Conservation (phyloP, 2,888 invertebrate genomes). For the Limnephilus rhombicus region DNA sequence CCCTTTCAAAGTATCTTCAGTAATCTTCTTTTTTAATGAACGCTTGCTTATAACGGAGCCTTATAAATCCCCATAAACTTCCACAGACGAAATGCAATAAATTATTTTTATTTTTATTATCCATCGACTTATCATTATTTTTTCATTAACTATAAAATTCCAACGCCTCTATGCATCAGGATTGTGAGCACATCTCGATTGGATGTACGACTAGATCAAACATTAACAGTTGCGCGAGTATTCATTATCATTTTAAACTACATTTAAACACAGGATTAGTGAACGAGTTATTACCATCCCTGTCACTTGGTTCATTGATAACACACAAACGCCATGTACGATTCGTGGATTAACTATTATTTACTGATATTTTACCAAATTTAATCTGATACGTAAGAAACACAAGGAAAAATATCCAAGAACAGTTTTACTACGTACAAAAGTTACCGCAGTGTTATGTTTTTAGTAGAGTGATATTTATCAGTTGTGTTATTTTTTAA, state of each 20-base stretch:
- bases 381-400: not conserved
- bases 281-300: not conserved
- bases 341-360: not conserved
- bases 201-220: not conserved
- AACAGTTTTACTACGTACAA: not conserved
- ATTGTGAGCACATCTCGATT: conserved; percentile 13
- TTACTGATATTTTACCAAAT: not conserved
- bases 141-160: not conserved
- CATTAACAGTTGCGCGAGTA: not conserved
- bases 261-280: conserved; percentile 20
- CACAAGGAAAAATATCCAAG: not conserved
- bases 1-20: too few relatives aligned
- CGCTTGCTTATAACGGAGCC: not conserved
- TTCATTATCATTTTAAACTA: conserved; percentile 17
- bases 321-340: not conserved
- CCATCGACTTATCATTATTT: not conserved
- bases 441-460: not conserved
- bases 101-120: not conserved
- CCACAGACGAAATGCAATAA: not conserved
- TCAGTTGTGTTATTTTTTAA: too few relatives aligned
- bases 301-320: not conserved
- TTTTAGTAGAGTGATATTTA: too few relatives aligned
- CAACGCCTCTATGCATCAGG: not conserved
- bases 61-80: not conserved
- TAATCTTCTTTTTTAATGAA: too few relatives aligned